Evolutionary conservation across 2,888 invertebrate genomes (phyloP), one percentile per base, ranked within the genome.

Genomic region (Anoncus sp.): DNA sequence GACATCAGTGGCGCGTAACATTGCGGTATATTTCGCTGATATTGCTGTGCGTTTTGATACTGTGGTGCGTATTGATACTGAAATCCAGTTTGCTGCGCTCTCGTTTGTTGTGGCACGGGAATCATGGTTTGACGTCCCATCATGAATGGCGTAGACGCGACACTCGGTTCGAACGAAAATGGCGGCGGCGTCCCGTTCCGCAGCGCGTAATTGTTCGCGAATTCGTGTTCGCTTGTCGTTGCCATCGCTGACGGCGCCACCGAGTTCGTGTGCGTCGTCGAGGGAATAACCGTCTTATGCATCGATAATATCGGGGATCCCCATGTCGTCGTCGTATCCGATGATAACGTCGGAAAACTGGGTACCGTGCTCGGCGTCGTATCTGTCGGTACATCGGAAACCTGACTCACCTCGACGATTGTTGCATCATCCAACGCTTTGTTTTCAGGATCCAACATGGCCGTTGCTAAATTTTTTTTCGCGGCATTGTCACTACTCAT

Each of bases 81-180:
- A 3, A 45, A 67, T 31, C 45, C 43, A 4, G 14, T 10, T 47
- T 55, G 55, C 2, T 31, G 67, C 45, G 45, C 31, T 7, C 12
- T 14, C 31, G 55, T 55, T 9, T 43, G 43, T 27, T 27, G 45
- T 14, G 55, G 55, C 18, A 31, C 31, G 7, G 16, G 43, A 24
- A 24, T 27, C 14, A 38, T 53, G 10, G 18, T 66, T 35, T 20
- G 67, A 35, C 20, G 57, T 35, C 9, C 10, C 31, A 35, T 35
- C 20, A 16, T 20, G 27, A 35, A 57, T 49, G 69, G 69, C 47
- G 22, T 47, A n/a, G 69, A 69, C 10, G 69, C 49, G 47, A 35
- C 38, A 69, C 18, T 59, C 45, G 49, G 49, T 20, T 20, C n/a
- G 14, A 49, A 69, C 20, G n/a, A 6, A n/a, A 27, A 35, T 14